A percentile compares a stretch with the other conserved stretches of the same genome.
Conservation (phyloP, 2,113 vertebrate genomes). For the Mirza zaza region DNA sequence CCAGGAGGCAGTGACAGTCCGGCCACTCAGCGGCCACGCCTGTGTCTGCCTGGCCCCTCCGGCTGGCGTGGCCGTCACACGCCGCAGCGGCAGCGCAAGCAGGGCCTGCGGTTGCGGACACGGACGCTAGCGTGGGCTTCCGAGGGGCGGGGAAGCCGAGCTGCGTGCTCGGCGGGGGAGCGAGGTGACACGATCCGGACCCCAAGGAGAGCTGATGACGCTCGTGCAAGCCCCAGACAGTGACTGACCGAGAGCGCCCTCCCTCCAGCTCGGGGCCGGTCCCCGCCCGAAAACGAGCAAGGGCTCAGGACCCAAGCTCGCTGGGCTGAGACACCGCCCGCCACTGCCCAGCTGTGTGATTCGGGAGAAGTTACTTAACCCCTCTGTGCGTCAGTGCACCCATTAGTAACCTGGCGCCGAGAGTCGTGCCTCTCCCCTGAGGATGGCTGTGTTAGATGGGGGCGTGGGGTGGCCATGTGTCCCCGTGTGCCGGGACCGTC, state of each 20-base stretch:
- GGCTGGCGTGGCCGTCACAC: background rate
- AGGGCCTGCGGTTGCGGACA: background rate
- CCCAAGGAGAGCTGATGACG: accelerated
- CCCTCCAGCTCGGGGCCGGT: background rate
- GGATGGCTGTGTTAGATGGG: background rate
- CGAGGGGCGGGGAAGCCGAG: accelerated
- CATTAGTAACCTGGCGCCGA: background rate
- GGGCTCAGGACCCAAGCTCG: background rate
- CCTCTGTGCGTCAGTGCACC: background rate
- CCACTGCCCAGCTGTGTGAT: background rate
- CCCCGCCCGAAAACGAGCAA: background rate
- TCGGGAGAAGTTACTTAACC: background rate
- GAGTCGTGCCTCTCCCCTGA: background rate
- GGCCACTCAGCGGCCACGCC: background rate
- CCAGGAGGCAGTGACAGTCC: accelerated
- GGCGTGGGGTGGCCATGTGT: accelerated
- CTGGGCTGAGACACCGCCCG: background rate
- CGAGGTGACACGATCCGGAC: background rate
- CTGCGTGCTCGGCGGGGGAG: background rate
- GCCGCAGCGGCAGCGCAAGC: background rate
- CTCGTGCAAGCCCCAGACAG: background rate
- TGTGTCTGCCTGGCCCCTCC: background rate
- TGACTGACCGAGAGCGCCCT: background rate
- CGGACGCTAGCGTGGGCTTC: background rate
- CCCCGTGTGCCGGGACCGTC: background rate